These are phyloP conservation scores for Hydropsyche tenuis DNA, from an alignment of 1,140 invertebrate genomes.

Conservation along the genomic window DNA sequence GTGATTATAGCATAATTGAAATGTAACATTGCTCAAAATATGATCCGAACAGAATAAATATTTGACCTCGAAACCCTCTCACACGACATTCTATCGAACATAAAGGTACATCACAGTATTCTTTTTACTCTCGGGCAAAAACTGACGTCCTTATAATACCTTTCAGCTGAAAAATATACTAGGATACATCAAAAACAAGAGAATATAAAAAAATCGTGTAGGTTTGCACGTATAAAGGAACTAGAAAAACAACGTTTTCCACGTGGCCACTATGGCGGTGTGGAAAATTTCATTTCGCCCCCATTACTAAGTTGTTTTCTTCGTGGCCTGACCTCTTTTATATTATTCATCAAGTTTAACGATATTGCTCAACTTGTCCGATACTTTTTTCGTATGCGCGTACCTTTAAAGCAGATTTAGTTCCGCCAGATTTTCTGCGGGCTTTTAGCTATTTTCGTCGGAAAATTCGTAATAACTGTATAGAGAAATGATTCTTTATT, in stretches of 20 bases:
- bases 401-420: not conserved
- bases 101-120: no score
- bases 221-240: not conserved
- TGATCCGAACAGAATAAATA: no score
- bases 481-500: no score
- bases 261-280: not conserved
- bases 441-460: not conserved
- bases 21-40: no score
- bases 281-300: slow-evolving; percentile 16
- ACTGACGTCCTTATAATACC: no score
- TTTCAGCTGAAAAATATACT: not conserved
- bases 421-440: not conserved
- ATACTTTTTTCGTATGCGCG: slow-evolving; percentile 9
- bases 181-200: not conserved
- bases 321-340: slow-evolving; percentile 5
- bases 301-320: slow-evolving; percentile 24
- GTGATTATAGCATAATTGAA: no score
- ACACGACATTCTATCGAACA: no score
- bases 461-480: not conserved
- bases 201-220: not conserved
- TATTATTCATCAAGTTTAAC: slow-evolving; percentile 23
- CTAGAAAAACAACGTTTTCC: slow-evolving; percentile 1
- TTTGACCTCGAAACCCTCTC: no score
- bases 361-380: slow-evolving; percentile 9
- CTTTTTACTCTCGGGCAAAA: no score